Conservation (phyloP, 2,113 vertebrate genomes). For the Circaetus gallicus region DNA sequence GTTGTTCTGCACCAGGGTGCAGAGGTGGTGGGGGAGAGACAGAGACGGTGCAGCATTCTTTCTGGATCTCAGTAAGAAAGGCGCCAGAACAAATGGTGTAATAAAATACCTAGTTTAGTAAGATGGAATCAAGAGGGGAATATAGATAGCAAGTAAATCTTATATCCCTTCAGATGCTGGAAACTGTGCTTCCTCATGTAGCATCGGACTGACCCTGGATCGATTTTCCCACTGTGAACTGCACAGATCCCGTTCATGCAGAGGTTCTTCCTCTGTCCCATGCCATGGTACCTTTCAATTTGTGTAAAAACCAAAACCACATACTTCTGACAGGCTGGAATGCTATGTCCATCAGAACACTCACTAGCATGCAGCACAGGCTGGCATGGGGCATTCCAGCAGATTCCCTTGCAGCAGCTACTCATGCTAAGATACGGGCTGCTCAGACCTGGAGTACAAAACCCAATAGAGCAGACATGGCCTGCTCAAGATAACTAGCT, state of each 20-base stretch:
- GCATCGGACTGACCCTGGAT: accelerated
- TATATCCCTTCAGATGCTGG: not conserved
- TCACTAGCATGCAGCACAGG: accelerated
- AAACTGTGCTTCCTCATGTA: not conserved
- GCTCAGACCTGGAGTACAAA: not conserved
- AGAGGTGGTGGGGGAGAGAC: not conserved
- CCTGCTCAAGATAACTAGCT: not conserved
- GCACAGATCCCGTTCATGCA: not conserved
- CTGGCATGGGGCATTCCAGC: accelerated
- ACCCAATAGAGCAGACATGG: not conserved
- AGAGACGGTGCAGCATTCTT: not conserved
- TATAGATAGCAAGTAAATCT: not conserved
- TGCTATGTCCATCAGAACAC: not conserved
- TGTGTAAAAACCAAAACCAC: not conserved
- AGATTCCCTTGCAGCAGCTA: not conserved
- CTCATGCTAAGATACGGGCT: accelerated
- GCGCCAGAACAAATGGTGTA: not conserved
- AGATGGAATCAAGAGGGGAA: not conserved
- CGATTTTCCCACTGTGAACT: not conserved
- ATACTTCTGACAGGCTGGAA: not conserved
- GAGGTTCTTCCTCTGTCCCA: not conserved
- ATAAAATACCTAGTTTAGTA: not conserved
- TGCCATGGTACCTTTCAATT: not conserved
- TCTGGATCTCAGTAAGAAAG: not conserved
- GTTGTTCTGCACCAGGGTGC: accelerated